Conservation (phyloP, 2,888 invertebrate species). For the Ornithoptera alexandrae region DNA sequence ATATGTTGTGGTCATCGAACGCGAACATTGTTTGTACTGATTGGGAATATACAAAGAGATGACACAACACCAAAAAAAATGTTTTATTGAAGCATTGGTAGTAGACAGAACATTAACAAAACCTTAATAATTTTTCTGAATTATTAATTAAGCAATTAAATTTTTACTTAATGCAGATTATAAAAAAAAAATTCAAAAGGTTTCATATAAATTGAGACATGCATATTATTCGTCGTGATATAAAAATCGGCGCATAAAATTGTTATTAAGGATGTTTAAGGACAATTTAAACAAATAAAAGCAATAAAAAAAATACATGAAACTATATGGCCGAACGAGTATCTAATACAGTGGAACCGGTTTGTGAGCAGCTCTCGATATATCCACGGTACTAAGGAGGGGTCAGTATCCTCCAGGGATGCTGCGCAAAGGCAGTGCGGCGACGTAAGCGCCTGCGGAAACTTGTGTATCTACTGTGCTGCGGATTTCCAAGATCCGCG, state of each 20-base stretch:
- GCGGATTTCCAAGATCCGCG: slow-evolving; percentile 16
- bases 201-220: background rate
- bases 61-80: slow-evolving; percentile 31
- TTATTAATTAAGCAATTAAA: no score
- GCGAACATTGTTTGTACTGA: slow-evolving; percentile 44
- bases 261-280: slow-evolving; percentile 6
- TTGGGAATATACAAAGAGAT: slow-evolving; percentile 43
- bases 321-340: slow-evolving; percentile 10
- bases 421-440: slow-evolving; percentile 45
- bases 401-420: slow-evolving; percentile 57
- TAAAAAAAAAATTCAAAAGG: background rate
- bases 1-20: slow-evolving; percentile 54
- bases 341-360: slow-evolving; percentile 21
- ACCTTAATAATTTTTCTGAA: background rate
- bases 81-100: background rate
- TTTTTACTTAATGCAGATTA: no score
- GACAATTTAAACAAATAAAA: slow-evolving; percentile 7
- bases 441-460: slow-evolving; percentile 42
- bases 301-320: background rate
- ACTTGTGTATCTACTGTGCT: slow-evolving; percentile 17
- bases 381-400: slow-evolving; percentile 30
- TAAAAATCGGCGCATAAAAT: background rate
- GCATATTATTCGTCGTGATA: background rate
- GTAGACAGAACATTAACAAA: background rate
- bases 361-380: slow-evolving; percentile 33